Evolutionary conservation across 2,888 invertebrate genomes (phyloP), one percentile per base, ranked within the genome.

Genomic region (Subacronicta megacephala): DNA sequence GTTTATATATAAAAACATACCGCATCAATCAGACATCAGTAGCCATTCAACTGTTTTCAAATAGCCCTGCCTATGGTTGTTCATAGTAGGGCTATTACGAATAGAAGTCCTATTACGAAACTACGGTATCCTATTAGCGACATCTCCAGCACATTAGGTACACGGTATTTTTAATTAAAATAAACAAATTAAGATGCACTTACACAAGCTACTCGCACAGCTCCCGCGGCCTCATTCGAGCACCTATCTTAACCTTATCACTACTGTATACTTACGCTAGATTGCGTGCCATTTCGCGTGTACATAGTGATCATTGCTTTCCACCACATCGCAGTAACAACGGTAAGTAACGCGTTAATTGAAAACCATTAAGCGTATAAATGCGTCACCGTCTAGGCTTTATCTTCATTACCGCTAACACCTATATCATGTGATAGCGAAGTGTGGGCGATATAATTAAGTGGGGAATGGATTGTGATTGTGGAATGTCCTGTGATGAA

Each of bases 341-440:
- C 62, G 44, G 59, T 64, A 61, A 51, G 74, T 79, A 75, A 80
- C 81, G 67, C 66, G 77, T 82, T 87, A 85, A 87, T 87, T 83
- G 85, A 80, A 78, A 75, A 41, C 62, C 80, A 85, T 86, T 85
- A 84, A 72, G 75, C 64, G 76, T 56, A 62, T 75, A 54, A 62
- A 62, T 70, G 69, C 42, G 56, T 72, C 45, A 58, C 43, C 38
- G 44, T 45, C 38, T 12, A 50, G 50, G 17, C 41, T 62, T 55
- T 67, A 71, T 76, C 78, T 70, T 71, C 74, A 76, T 75, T 75
- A 65, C 64, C 67, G 63, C 55, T 59, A 71, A 71, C 70, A 62
- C 73, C 43, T 75, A 49, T 58, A 71, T 75, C 73, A 71, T 18
- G 49, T 63, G 75, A 76, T 75, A 68, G 35, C 35, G 49, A 16